Conservation (phyloP, 2,888 invertebrate species). For the Pammene fasciana region DNA sequence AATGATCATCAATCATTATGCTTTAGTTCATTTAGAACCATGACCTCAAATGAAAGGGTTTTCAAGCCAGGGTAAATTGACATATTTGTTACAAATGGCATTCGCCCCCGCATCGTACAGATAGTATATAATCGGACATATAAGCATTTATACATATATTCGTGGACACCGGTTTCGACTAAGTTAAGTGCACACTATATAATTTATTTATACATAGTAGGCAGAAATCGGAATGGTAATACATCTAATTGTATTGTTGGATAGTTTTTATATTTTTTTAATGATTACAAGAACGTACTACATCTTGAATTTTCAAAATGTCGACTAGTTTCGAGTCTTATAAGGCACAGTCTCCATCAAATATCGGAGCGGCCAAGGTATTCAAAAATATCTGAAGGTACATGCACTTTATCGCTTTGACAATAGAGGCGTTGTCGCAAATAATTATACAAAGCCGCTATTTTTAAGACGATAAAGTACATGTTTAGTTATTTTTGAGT, state of each 20-base stretch:
- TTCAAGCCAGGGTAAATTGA: slow-evolving; percentile 17
- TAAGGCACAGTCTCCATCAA: no score
- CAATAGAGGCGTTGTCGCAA: no score
- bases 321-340: no score
- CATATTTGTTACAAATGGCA: slow-evolving; percentile 18
- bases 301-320: no score
- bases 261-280: no score
- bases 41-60: not conserved
- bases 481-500: no score
- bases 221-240: slow-evolving; percentile 19
- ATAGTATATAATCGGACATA: slow-evolving; percentile 34
- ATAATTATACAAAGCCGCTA: no score
- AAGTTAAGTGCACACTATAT: slow-evolving; percentile 39
- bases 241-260: not conserved
- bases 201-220: slow-evolving; percentile 21
- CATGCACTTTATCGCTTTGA: no score
- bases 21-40: not conserved
- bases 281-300: no score
- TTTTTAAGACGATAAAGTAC: no score
- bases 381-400: no score
- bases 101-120: slow-evolving; percentile 29
- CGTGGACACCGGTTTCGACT: slow-evolving; percentile 33
- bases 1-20: not conserved
- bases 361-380: no score
- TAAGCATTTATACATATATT: slow-evolving; percentile 36